Base-by-base conservation (phyloP, 2,888 invertebrate species). In the Drosophila neonasuta region DNA sequence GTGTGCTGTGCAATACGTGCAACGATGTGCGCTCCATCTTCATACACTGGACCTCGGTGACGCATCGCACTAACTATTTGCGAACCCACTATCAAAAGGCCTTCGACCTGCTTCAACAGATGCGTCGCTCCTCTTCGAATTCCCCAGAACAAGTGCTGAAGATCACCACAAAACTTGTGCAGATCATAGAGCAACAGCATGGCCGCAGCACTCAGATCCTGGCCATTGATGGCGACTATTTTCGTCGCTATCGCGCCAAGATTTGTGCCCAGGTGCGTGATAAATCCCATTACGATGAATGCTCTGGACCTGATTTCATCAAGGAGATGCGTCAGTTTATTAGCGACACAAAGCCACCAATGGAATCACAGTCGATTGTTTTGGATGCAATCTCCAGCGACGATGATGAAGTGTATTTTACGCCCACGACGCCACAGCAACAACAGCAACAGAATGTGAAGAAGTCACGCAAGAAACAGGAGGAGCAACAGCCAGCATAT, bases 1-100 rank as follows among this genome's bases (percentile, higher is more conserved):
- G 96, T 91, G 92, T 95, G 76, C 92, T 96, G 69, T 97, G 96
- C 90, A 93, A 94, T 84, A 96, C 96, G 90, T 94, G 94, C 77
- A 96, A 96, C 41, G 95, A 96, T 88, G 95, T 94, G 29, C 93
- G 95, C 48, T 95, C 95, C 54, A 95, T 96, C 75, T 92, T 96
- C 89, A 94, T 94, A 72, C 96, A 96, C 90, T 92, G 96, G 88
- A 94, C 94, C 17, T 95, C 96, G 88, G 94, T 94, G 90, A 94
- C 94, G 90, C 96, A 97, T 88, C 93, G 94, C 10, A 92, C 93
- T 83, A 93, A 95, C 87, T 96, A 95, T 89, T 90, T 96, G 71
- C 90, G 90, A 52, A 90, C 90, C 17, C 91, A 92, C 77, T 92
- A 89, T 72, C 90, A 93, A 8, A 93, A 93, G 17, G 94, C 93